Percentiles rank a stretch among this genome's conserved stretches.
phyloP scores from a whole-genome alignment of 35 echinoderm and acorn worm genomes.

The Lytechinus pictus region DNA sequence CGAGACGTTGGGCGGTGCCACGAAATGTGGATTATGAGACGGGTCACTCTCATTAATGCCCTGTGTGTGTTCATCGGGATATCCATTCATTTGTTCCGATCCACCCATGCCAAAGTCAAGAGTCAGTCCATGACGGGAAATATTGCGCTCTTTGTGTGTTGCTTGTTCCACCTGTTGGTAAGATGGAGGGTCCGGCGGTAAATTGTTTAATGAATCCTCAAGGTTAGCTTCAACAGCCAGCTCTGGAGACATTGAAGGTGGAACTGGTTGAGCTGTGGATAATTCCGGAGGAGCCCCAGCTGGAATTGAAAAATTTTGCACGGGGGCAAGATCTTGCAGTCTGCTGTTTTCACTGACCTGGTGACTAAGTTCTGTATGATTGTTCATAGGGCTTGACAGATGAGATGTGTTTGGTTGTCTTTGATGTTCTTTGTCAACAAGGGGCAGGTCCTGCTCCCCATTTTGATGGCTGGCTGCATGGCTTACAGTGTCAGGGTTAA shows the following conservation, averaged over 20 bases:
- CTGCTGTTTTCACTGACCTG: not conserved
- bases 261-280: slow-evolving; percentile 10
- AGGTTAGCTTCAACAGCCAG: slow-evolving; percentile 37
- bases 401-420: not conserved
- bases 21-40: not conserved
- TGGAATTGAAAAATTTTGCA: slow-evolving; percentile 2
- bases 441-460: not conserved
- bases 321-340: slow-evolving; percentile 26
- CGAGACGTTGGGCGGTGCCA: not conserved
- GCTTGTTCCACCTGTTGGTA: slow-evolving; percentile 77
- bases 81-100: slow-evolving; percentile 57
- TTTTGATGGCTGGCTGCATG: not conserved
- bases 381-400: not conserved
- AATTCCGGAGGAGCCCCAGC: slow-evolving; percentile 27
- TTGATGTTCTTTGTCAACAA: not conserved
- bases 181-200: slow-evolving; percentile 77
- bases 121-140: slow-evolving; percentile 66
- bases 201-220: not conserved
- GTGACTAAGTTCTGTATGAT: not conserved
- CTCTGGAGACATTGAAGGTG: slow-evolving; percentile 26
- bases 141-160: slow-evolving; percentile 49
- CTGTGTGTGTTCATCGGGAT: slow-evolving; percentile 61
- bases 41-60: slow-evolving; percentile 19
- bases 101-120: slow-evolving; percentile 76
- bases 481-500: not conserved